Evolutionary conservation across 2,888 invertebrate species (phyloP).

Genomic region (Apotomis betuletana): DNA sequence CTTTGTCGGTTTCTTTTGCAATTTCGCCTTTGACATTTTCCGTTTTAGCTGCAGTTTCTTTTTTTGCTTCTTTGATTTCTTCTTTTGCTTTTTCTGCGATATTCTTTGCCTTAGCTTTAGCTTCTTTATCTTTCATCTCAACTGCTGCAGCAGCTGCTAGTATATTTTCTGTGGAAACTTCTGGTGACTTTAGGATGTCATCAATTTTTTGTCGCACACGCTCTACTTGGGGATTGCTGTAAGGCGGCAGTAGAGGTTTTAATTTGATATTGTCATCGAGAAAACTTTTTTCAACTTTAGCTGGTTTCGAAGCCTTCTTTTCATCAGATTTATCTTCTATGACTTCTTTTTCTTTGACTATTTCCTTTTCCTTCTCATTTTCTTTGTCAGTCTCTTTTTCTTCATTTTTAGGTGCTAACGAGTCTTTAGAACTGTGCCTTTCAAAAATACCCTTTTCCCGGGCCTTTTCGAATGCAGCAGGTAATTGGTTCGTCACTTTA

Average conservation of each 20-base stretch:
- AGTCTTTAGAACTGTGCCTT: slow-evolving; percentile 75
- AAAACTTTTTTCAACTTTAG: slow-evolving; percentile 54
- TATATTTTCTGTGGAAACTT: slow-evolving; percentile 77
- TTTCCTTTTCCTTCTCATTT: slow-evolving; percentile 47
- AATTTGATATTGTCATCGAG: slow-evolving; percentile 71
- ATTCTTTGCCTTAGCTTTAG: slow-evolving; percentile 59
- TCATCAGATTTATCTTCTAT: slow-evolving; percentile 60
- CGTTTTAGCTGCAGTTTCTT: slow-evolving; percentile 58
- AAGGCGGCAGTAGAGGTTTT: slow-evolving; percentile 73
- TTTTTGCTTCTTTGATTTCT: slow-evolving; percentile 61
- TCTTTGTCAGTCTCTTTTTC: slow-evolving; percentile 40
- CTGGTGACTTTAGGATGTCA: slow-evolving; percentile 75
- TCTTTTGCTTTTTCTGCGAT: slow-evolving; percentile 61
- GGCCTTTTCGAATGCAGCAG: slow-evolving; percentile 76
- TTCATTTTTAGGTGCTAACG: slow-evolving; percentile 70
- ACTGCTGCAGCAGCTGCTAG: slow-evolving; percentile 57
- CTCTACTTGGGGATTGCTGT: slow-evolving; percentile 78
- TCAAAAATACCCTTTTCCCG: slow-evolving; percentile 79
- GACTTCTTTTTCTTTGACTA: slow-evolving; percentile 40
- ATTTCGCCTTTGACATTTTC: slow-evolving; percentile 63
- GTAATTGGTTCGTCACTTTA: slow-evolving; percentile 81
- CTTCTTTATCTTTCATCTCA: slow-evolving; percentile 49
- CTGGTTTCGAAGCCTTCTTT: slow-evolving; percentile 57
- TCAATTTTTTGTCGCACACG: slow-evolving; percentile 78
- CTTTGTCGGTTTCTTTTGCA: slow-evolving; percentile 55